phyloP scores from a whole-genome alignment of 2,797 vertebrate genomes.

The Acomys russatus region DNA sequence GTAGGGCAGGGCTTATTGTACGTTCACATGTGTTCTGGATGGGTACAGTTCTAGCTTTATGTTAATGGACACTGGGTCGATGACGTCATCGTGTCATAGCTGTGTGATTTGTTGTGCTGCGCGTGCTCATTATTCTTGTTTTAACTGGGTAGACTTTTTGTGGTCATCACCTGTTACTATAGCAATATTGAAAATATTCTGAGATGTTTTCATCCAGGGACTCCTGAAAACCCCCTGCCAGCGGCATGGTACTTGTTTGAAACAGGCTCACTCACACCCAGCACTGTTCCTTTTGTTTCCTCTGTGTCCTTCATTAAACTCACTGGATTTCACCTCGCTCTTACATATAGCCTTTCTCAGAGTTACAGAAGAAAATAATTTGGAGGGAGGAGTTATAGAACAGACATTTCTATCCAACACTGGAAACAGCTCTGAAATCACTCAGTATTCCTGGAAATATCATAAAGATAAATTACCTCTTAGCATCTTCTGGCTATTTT shows the following conservation, averaged over 20 bases:
- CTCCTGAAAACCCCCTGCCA: constrained; percentile 26
- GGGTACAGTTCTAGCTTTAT: neutral
- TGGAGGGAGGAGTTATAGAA: neutral
- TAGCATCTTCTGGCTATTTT: neutral
- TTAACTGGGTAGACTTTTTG: no score
- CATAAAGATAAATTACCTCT: neutral
- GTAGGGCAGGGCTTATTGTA: neutral
- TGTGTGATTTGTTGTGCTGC: neutral
- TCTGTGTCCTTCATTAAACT: constrained; percentile 47
- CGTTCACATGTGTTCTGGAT: neutral
- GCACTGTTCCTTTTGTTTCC: neutral
- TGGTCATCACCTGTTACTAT: constrained; percentile 34
- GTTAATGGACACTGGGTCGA: rapidly evolving
- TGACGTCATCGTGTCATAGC: no score
- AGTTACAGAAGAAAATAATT: constrained; percentile 49
- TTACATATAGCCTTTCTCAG: neutral
- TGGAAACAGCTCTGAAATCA: constrained; percentile 12
- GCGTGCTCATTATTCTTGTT: neutral
- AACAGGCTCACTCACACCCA: neutral
- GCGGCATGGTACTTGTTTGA: neutral
- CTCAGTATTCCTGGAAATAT: neutral
- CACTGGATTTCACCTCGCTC: neutral
- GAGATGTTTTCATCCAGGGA: constrained; percentile 62
- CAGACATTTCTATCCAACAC: neutral
- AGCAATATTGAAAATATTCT: constrained; percentile 61